These are phyloP conservation scores for Papilio protenor DNA, from an alignment of 2,888 invertebrate genomes.

Conservation along the genomic window DNA sequence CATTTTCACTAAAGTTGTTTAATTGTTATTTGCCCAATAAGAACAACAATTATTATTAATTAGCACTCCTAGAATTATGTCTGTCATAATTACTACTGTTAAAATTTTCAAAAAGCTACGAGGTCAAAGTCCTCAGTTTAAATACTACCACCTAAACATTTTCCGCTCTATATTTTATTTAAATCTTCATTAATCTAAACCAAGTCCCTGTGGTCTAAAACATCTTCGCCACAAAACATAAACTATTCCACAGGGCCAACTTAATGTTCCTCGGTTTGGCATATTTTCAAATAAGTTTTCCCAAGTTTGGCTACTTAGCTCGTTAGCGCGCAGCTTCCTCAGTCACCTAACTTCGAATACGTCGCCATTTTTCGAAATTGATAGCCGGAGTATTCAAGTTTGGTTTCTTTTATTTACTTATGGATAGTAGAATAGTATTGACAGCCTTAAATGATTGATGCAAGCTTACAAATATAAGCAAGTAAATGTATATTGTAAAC, in stretches of 20 bases:
- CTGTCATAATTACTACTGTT: no score
- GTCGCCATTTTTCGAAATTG: constrained; percentile 26
- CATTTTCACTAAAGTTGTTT: neutral
- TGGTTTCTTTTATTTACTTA: neutral
- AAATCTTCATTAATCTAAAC: constrained; percentile 6
- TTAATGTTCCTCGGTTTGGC: constrained; percentile 33
- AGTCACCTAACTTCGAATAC: constrained; percentile 45
- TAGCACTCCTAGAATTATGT: no score
- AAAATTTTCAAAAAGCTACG: no score
- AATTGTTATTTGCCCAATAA: neutral
- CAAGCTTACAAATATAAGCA: no score
- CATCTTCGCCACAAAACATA: constrained; percentile 11
- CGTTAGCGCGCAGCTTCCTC: constrained; percentile 60
- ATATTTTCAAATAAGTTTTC: constrained; percentile 35
- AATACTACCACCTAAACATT: neutral
- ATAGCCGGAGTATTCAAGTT: neutral
- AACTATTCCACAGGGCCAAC: constrained; percentile 26
- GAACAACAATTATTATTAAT: neutral
- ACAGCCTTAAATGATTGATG: no score
- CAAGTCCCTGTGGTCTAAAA: constrained; percentile 9
- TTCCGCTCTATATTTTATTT: neutral
- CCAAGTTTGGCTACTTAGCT: constrained; percentile 57
- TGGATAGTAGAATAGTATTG: no score
- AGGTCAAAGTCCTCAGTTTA: neutral
- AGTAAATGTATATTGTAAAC: no score